Evolutionary conservation across 2,113 vertebrate genomes (phyloP), one percentile per base, ranked within the genome.

Genomic region (Entelurus aequoreus): DNA sequence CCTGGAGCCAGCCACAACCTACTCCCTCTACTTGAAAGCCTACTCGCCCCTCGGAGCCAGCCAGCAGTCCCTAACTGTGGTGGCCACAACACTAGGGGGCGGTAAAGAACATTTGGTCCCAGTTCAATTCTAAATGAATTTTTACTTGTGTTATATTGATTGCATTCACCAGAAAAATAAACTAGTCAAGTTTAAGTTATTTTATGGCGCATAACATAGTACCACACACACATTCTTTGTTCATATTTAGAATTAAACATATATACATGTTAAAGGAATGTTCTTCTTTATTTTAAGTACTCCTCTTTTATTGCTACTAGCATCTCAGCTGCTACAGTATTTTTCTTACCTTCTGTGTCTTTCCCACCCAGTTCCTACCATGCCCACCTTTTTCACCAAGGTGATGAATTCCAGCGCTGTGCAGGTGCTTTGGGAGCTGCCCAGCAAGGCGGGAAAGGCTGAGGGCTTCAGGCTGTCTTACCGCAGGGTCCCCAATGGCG

Each of bases 21-120:
- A 91, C 71, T 84, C 82, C 52, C 81, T 92, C 9, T 90, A 86
- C 59, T 77, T 92, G 63, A 69, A 78, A 74, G 88, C 91, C 16
- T 91, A 90, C 65, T 92, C 89, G 0, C 86, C 89, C 0, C 61
- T 89, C 52, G 91, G 89, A 0, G 86, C 91, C 71, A 92, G 92
- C 55, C 81, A 90, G 77, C 85, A 88, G 69, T 93, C 89, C 21
- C 46, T n/a, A 21, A 84, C 74, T 5, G 69, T 90, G 57, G 66
- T 88, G 1, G 53, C 87, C 38, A 92, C 91, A 44, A 91, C 89
- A 13, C 75, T 81, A n/a, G 89, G 90, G 15, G 87, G 84, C 42
- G 84, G 89, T 90, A 83, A 77, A 40, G 69, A 62, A 0, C 69
- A 44, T 0, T 5, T 63, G 48, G 47, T 55, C 28, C 1, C 28